A percentile compares a stretch with the other conserved stretches of the same genome.
phyloP scores from a whole-genome alignment of 2,797 vertebrate genomes.

The Chrysocyon brachyurus region DNA sequence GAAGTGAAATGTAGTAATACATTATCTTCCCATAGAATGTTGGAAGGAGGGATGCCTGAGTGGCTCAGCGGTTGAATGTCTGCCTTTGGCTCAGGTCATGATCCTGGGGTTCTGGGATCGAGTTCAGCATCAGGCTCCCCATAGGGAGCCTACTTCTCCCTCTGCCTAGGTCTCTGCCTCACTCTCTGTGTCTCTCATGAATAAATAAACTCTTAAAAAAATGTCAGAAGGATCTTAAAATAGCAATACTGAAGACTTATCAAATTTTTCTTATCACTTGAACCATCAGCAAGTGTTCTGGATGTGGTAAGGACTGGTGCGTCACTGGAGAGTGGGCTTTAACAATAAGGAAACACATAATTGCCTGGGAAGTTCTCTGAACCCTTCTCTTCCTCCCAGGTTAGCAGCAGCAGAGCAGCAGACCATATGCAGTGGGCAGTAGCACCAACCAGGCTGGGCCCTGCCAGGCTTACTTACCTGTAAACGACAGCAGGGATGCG shows the following conservation, averaged over 20 bases:
- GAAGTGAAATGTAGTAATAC: constrained; percentile 40
- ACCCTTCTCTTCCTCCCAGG: neutral
- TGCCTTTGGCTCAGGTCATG: too few relatives aligned
- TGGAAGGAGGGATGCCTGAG: too few relatives aligned
- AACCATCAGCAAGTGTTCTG: neutral
- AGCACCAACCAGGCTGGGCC: neutral
- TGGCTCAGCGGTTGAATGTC: too few relatives aligned
- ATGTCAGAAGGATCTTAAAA: constrained; percentile 46
- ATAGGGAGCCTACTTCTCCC: too few relatives aligned
- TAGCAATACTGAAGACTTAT: constrained; percentile 3
- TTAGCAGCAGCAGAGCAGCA: neutral
- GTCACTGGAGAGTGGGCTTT: neutral
- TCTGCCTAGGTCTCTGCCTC: too few relatives aligned
- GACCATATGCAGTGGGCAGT: neutral
- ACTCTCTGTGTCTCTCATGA: too few relatives aligned
- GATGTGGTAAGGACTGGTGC: neutral
- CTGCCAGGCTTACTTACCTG: constrained; percentile 89
- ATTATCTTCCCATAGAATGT: neutral
- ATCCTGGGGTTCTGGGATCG: too few relatives aligned
- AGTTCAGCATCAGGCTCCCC: too few relatives aligned
- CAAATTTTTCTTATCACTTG: constrained; percentile 47
- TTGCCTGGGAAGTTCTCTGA: neutral
- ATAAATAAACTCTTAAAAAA: too few relatives aligned
- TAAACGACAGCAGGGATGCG: constrained; percentile 97
- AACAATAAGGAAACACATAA: neutral